A percentile compares a stretch with the other conserved stretches of the same genome.
phyloP scores from a whole-genome alignment of 2,113 vertebrate genomes.

The Hemicordylus capensis region DNA sequence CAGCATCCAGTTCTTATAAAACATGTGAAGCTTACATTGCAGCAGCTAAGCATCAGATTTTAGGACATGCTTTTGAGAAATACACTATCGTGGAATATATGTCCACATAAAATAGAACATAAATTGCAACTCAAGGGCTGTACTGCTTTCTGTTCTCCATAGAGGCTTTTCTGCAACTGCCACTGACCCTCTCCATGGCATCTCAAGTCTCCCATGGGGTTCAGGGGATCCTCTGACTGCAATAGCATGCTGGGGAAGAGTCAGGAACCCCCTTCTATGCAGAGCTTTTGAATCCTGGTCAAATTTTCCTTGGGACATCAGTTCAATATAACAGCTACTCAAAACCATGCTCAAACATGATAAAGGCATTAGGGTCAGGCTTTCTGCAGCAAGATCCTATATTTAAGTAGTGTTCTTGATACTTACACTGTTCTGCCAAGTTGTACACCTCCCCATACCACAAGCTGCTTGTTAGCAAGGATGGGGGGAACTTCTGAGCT shows the following conservation, averaged over 20 bases:
- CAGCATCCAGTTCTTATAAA: too few species aligned
- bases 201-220: not conserved
- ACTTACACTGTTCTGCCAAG: constrained; percentile 91
- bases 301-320: not conserved
- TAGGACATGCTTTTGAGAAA: too few species aligned
- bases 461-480: constrained; percentile 94
- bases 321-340: not conserved
- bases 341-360: not conserved
- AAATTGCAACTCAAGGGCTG: too few species aligned
- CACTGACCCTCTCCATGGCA: not conserved
- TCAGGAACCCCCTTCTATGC: not conserved
- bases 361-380: not conserved
- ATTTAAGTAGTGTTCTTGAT: constrained; percentile 9
- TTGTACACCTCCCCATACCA: constrained; percentile 92
- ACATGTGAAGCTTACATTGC: too few species aligned
- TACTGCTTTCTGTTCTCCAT: too few species aligned
- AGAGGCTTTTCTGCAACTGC: too few species aligned
- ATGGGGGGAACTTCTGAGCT: constrained; percentile 82
- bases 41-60: too few species aligned
- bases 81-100: too few species aligned
- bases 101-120: too few species aligned
- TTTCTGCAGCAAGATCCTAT: not conserved
- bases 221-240: too few species aligned
- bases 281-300: not conserved
- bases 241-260: not conserved